phyloP scores from a whole-genome alignment of 2,113 vertebrate species.

The Pollimyrus isidori region DNA sequence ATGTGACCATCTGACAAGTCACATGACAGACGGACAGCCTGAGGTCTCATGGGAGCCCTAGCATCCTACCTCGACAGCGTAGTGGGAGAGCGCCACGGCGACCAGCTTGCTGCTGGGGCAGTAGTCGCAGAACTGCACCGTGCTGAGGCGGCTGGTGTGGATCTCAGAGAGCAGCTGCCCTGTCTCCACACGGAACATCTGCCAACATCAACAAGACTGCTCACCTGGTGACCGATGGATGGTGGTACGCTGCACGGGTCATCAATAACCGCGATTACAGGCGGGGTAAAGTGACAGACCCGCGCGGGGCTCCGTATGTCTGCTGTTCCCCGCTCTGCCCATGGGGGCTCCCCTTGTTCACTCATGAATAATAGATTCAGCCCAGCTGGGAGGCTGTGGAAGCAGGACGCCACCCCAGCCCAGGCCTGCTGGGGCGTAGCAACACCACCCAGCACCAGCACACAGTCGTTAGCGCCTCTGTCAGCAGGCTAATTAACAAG shows the following conservation, averaged over 20 bases:
- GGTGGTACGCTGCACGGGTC: background rate
- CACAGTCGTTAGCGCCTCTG: background rate
- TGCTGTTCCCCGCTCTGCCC: background rate
- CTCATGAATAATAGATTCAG: background rate
- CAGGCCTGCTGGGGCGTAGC: background rate
- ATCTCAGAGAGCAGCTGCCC: conserved; percentile 67
- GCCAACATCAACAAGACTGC: conserved; percentile 29
- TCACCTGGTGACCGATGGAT: background rate
- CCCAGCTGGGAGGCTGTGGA: background rate
- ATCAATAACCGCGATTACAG: background rate
- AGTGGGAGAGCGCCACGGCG: conserved; percentile 83
- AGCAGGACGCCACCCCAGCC: background rate
- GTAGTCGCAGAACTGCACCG: conserved; percentile 81
- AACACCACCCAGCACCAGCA: background rate
- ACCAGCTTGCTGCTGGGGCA: conserved; percentile 74
- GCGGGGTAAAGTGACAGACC: background rate
- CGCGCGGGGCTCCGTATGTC: background rate
- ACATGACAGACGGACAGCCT: background rate
- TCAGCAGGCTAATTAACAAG: background rate
- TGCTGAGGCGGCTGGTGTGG: conserved; percentile 65
- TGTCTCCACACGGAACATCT: conserved; percentile 75
- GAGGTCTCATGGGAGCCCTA: background rate
- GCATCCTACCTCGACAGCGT: conserved; percentile 78
- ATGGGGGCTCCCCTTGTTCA: background rate
- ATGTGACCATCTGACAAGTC: background rate